Evolutionary conservation across 2,113 vertebrate species (phyloP).

Genomic region (Syngnathus floridae): DNA sequence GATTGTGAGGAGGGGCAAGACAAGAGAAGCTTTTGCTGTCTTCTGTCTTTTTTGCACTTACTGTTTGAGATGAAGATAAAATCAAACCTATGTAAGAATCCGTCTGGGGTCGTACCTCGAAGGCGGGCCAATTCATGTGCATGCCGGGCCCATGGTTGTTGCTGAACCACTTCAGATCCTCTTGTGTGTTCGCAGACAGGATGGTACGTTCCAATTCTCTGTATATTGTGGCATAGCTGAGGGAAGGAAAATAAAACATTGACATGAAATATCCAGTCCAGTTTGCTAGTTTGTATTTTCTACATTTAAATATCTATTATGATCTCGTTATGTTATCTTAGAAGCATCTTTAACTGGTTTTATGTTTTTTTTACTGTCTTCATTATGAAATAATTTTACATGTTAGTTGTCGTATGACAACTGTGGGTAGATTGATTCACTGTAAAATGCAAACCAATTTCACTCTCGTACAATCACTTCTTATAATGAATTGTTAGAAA

Average conservation of each 20-base stretch:
- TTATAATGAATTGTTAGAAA: not conserved
- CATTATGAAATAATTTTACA: too few species aligned
- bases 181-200: conserved; percentile 83
- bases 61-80: too few species aligned
- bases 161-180: conserved; percentile 98
- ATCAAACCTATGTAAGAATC: not conserved
- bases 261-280: conserved; percentile 29
- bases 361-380: too few species aligned
- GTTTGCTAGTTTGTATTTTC: conserved; percentile 19
- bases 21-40: too few species aligned
- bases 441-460: not conserved
- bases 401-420: too few species aligned
- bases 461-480: not conserved
- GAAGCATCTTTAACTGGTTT: too few species aligned
- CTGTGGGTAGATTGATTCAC: not conserved
- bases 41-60: too few species aligned
- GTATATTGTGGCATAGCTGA: conserved; percentile 87
- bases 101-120: conserved; percentile 75
- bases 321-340: too few species aligned
- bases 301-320: too few species aligned
- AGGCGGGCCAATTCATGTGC: conserved; percentile 97
- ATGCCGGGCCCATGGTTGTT: conserved; percentile 88
- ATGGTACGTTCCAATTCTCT: conserved; percentile 91
- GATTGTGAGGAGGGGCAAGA: too few species aligned
- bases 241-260: conserved; percentile 35